Evolutionary conservation across 2,888 invertebrate species (phyloP).

Genomic region (Drosophila longiperda): DNA sequence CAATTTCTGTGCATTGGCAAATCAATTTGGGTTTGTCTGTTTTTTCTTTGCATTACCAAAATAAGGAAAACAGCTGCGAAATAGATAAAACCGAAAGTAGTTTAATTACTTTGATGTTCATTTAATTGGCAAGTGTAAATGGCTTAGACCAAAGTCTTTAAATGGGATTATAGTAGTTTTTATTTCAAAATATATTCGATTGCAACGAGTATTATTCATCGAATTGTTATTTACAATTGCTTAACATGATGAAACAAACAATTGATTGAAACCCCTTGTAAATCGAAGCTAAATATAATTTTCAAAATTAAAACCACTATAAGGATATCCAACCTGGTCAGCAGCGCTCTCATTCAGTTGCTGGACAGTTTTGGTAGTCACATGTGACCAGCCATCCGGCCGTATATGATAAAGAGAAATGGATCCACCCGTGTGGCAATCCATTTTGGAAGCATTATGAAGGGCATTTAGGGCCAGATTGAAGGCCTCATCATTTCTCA

Average conservation of each 20-base stretch:
- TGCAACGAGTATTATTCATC: neutral
- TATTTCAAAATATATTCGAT: neutral
- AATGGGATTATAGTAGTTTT: conserved; percentile 9
- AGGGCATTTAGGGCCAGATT: neutral
- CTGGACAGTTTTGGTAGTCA: neutral
- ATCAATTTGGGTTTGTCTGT: conserved; percentile 28
- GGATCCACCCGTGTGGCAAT: neutral
- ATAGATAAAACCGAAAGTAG: conserved; percentile 33
- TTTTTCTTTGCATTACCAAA: conserved; percentile 9
- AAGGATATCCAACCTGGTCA: neutral
- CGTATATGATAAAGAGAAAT: conserved; percentile 2
- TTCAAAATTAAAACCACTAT: neutral
- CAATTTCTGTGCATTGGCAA: conserved; percentile 31
- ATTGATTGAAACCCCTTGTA: neutral
- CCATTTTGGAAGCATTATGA: neutral
- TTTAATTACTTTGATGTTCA: conserved; percentile 52
- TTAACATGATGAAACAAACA: neutral
- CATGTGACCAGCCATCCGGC: conserved; percentile 5
- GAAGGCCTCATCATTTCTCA: conserved; percentile 2
- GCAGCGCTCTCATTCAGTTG: neutral
- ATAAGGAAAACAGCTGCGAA: neutral
- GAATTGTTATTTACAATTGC: neutral
- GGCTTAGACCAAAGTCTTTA: conserved; percentile 8
- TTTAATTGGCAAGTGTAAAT: conserved; percentile 27
- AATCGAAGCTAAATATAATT: neutral